A percentile compares a stretch with the other conserved stretches of the same genome.
phyloP scores from a whole-genome alignment of 2,888 invertebrate genomes.

The Conchocele bisecta region DNA sequence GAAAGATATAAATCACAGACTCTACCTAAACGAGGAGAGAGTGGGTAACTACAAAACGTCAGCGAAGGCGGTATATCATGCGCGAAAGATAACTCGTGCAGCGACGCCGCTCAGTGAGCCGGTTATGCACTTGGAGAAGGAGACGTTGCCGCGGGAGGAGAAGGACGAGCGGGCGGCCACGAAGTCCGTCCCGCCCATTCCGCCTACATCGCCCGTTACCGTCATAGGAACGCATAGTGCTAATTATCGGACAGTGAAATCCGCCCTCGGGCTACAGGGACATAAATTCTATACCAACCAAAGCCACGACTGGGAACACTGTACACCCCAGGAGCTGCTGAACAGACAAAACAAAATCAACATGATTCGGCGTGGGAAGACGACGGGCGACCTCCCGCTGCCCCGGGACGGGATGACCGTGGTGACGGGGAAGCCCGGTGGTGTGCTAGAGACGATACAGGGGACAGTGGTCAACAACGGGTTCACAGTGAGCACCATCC shows the following conservation, averaged over 20 bases:
- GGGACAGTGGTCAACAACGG: constrained; percentile 51
- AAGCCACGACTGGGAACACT: neutral
- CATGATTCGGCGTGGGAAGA: constrained; percentile 32
- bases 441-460: constrained; percentile 39
- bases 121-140: constrained; percentile 8
- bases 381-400: constrained; percentile 20
- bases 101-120: constrained; percentile 55
- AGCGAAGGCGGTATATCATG: constrained; percentile 59
- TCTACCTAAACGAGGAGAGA: constrained; percentile 60
- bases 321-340: constrained; percentile 8
- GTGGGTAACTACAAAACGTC: constrained; percentile 65
- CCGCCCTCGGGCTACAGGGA: neutral
- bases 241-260: too few species aligned
- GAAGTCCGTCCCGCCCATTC: constrained; percentile 45
- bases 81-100: constrained; percentile 39
- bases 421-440: constrained; percentile 30
- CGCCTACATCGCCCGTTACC: constrained; percentile 53
- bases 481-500: constrained; percentile 39
- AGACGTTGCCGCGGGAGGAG: neutral
- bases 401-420: constrained; percentile 45
- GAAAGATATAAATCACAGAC: constrained; percentile 59
- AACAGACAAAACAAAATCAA: constrained; percentile 47
- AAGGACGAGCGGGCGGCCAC: constrained; percentile 25
- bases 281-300: neutral
- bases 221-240: neutral